Evolutionary conservation across 2,888 invertebrate genomes (phyloP).

Genomic region (Cataglyphis cursor): DNA sequence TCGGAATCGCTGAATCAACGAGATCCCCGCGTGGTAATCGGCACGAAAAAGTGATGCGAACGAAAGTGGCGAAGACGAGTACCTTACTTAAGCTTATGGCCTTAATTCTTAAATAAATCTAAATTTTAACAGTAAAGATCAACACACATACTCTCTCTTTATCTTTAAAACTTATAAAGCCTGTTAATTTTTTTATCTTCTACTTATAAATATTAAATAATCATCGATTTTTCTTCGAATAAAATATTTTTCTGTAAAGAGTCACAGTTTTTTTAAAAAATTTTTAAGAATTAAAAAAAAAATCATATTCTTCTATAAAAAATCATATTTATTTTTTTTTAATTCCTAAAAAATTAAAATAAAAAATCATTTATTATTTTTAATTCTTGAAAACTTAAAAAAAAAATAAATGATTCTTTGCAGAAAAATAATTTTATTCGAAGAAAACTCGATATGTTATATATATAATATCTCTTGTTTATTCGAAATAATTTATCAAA

Average conservation of each 20-base stretch:
- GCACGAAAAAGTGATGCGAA: neutral
- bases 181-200: neutral
- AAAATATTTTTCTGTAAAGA: neutral
- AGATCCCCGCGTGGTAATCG: conserved; percentile 11
- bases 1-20: conserved; percentile 58
- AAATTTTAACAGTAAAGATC: neutral
- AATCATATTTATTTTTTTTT: neutral
- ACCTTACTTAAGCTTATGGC: neutral
- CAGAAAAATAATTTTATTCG: no score
- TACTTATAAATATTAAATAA: neutral
- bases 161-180: neutral
- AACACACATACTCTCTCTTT: no score
- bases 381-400: no score
- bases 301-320: neutral
- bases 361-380: no score
- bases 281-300: no score
- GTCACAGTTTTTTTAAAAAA: no score
- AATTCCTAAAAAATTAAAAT: neutral
- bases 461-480: neutral
- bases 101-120: neutral
- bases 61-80: neutral
- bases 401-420: no score
- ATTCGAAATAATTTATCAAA: neutral
- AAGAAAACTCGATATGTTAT: no score
- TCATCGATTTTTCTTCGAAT: neutral